Conservation (phyloP, 2,888 invertebrate species). For the Synanthedon formicaeformis region DNA sequence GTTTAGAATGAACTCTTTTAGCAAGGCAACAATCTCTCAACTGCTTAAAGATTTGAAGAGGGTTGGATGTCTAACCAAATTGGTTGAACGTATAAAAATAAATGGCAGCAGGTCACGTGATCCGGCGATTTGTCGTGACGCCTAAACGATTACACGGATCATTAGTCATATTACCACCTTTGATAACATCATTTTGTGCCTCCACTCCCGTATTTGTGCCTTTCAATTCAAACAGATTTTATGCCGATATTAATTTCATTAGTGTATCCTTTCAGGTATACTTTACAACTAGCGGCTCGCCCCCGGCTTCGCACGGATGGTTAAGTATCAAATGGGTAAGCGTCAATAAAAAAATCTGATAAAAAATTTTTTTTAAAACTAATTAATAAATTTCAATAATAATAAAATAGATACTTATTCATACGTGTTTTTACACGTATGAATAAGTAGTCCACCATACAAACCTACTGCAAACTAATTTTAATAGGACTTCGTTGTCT, state of each 20-base stretch:
- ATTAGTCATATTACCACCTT: slow-evolving; percentile 66
- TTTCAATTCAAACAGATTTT: background rate
- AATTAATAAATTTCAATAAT: no score
- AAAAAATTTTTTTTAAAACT: no score
- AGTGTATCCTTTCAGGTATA: background rate
- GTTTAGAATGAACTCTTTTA: slow-evolving; percentile 16
- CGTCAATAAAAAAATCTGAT: no score
- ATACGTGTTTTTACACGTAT: no score
- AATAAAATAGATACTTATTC: no score
- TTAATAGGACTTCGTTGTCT: no score
- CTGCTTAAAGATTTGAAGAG: background rate
- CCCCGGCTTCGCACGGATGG: no score
- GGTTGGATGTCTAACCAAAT: slow-evolving; percentile 5
- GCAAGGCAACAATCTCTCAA: slow-evolving; percentile 1
- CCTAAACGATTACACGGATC: slow-evolving; percentile 54
- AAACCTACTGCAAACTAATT: no score
- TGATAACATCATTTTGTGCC: slow-evolving; percentile 52
- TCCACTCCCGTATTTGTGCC: slow-evolving; percentile 9
- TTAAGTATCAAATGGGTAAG: no score
- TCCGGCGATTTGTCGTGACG: slow-evolving; percentile 59
- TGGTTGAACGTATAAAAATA: slow-evolving; percentile 30
- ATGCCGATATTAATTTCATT: background rate
- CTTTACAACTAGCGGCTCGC: no score
- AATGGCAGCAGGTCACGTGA: slow-evolving; percentile 57
- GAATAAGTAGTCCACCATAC: no score